phyloP scores from a whole-genome alignment of 2,113 vertebrate species.

The Mus spicilegus region DNA sequence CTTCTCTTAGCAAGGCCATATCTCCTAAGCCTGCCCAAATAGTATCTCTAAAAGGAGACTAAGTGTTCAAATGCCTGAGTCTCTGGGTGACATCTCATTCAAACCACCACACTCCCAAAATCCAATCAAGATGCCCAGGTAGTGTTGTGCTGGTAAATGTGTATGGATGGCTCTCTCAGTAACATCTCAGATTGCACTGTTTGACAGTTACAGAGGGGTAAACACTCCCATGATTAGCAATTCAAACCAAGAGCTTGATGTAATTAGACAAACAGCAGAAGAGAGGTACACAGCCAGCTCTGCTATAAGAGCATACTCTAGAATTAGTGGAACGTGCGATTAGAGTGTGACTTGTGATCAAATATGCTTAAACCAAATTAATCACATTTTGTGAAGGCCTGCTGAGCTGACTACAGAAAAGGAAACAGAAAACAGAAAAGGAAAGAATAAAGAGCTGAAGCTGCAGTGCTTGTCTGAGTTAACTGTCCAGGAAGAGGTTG shows the following conservation, averaged over 20 bases:
- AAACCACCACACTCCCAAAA: background rate
- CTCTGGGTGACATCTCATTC: background rate
- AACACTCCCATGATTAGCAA: background rate
- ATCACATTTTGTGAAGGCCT: background rate
- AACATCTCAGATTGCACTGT: background rate
- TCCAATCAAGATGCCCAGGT: background rate
- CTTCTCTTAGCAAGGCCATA: background rate
- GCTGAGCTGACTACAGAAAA: background rate
- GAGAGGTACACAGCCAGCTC: background rate
- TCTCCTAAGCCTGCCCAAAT: background rate
- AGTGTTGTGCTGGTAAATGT: background rate
- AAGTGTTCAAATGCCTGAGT: background rate
- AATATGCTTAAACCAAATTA: background rate
- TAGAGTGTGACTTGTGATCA: background rate
- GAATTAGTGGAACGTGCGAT: background rate
- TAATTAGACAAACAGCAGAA: too few species aligned
- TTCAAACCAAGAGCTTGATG: background rate
- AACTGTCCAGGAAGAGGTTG: background rate
- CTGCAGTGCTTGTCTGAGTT: accelerated
- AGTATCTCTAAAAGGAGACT: background rate
- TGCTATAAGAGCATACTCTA: background rate
- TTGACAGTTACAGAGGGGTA: background rate
- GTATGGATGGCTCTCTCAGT: background rate
- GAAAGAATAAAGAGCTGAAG: too few species aligned
- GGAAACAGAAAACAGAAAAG: background rate